Conservation (phyloP, 1,140 invertebrate genomes). For the Lasioglossum albipes region DNA sequence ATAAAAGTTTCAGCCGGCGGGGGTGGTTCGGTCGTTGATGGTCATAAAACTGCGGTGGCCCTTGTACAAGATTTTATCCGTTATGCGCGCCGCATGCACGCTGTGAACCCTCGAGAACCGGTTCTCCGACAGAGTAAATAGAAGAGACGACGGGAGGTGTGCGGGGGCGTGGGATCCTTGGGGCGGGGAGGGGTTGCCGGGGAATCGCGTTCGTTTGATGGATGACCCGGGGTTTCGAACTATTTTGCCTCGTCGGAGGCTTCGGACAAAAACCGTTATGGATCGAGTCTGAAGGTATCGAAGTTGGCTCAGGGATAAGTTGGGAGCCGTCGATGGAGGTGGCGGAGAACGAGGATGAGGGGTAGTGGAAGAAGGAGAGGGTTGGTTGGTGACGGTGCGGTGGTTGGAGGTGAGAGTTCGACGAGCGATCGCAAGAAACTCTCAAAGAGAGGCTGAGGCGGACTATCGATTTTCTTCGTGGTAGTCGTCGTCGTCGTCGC, state of each 20-base stretch:
- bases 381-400: background rate
- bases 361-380: too few relatives aligned
- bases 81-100: background rate
- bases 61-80: slow-evolving; percentile 5
- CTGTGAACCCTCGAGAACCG: slow-evolving; percentile 5
- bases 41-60: slow-evolving; percentile 14
- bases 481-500: slow-evolving; percentile 11
- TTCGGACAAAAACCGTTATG: slow-evolving; percentile 61
- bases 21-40: background rate
- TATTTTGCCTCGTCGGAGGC: slow-evolving; percentile 60
- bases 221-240: slow-evolving; percentile 61
- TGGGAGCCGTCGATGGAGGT: slow-evolving; percentile 51
- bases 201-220: slow-evolving; percentile 63
- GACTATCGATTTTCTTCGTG: background rate
- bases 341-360: background rate
- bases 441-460: slow-evolving; percentile 54
- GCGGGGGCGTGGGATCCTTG: slow-evolving; percentile 45
- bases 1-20: slow-evolving; percentile 26
- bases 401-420: slow-evolving; percentile 61
- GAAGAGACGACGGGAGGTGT: slow-evolving; percentile 24
- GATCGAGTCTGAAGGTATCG: slow-evolving; percentile 56
- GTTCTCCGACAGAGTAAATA: slow-evolving; percentile 40
- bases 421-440: slow-evolving; percentile 66
- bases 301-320: slow-evolving; percentile 48
- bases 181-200: slow-evolving; percentile 27